These are phyloP conservation scores for Anarsia innoxiella DNA, from an alignment of 2,888 invertebrate species.

Conservation along the genomic window DNA sequence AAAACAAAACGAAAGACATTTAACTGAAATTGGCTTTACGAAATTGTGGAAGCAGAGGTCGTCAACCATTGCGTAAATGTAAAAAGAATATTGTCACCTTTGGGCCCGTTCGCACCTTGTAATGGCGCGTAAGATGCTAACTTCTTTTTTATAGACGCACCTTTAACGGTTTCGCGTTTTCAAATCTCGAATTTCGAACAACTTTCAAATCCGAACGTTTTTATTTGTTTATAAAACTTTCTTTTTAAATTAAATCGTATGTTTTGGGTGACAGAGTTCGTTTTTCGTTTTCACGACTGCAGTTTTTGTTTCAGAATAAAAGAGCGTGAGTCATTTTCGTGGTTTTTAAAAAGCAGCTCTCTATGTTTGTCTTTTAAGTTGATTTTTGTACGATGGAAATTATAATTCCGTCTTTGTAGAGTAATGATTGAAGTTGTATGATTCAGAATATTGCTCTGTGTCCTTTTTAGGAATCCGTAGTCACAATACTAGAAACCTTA, in stretches of 20 bases:
- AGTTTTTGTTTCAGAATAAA: too few species aligned
- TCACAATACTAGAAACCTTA: too few species aligned
- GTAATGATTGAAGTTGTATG: constrained; percentile 41
- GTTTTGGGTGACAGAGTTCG: not conserved
- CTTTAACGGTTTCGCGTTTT: constrained; percentile 60
- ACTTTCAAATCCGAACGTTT: constrained; percentile 66
- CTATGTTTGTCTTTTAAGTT: not conserved
- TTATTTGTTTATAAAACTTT: constrained; percentile 32
- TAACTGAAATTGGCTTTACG: constrained; percentile 5
- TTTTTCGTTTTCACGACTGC: too few species aligned
- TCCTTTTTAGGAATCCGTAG: constrained; percentile 29
- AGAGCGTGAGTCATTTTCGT: too few species aligned
- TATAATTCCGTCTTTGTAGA: not conserved
- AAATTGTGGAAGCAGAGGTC: constrained; percentile 11
- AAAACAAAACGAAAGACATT: not conserved
- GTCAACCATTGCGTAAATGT: constrained; percentile 21
- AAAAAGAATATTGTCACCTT: constrained; percentile 41
- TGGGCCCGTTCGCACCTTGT: constrained; percentile 47
- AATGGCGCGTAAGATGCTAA: constrained; percentile 48
- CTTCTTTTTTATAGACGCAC: constrained; percentile 71
- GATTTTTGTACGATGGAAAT: not conserved
- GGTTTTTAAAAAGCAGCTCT: not conserved
- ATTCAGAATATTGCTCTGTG: constrained; percentile 53
- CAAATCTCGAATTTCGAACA: constrained; percentile 48
- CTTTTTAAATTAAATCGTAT: not conserved